Conservation (phyloP, 2,113 vertebrate genomes). For the Megatriorchis doriae region DNA sequence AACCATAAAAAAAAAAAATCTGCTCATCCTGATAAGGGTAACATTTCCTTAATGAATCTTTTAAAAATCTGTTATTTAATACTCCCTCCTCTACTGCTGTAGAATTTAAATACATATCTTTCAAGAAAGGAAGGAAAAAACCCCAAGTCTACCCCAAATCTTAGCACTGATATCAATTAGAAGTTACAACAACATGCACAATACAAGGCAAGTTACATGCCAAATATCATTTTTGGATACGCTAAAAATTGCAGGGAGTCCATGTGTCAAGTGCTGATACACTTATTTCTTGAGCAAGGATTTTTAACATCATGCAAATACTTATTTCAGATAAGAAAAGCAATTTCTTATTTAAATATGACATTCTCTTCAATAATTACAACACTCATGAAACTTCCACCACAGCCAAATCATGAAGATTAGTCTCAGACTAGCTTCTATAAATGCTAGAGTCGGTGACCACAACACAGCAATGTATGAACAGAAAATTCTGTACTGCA, state of each 20-base stretch:
- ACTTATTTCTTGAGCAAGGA: not conserved
- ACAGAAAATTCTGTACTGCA: not conserved
- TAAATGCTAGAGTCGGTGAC: not conserved
- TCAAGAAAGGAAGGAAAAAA: conserved; percentile 1
- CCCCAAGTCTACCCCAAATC: not conserved
- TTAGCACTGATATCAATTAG: conserved; percentile 39
- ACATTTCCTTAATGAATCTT: not conserved
- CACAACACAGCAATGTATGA: not conserved
- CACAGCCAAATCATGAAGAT: not conserved
- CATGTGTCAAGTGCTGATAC: not conserved
- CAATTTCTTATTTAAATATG: not conserved
- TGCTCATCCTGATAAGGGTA: not conserved
- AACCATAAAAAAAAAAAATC: not conserved
- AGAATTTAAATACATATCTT: not conserved
- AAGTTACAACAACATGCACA: not conserved
- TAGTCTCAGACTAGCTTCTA: not conserved
- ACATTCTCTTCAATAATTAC: not conserved
- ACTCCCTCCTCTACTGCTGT: not conserved
- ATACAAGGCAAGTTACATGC: not conserved
- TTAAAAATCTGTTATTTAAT: not conserved
- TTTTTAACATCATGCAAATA: not conserved
- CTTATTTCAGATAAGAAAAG: not conserved
- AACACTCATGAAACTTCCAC: not conserved
- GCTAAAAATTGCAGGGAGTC: not conserved
- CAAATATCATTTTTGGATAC: not conserved